Conservation (phyloP, 2,113 vertebrate genomes). For the Cyprinodon tularosa region DNA sequence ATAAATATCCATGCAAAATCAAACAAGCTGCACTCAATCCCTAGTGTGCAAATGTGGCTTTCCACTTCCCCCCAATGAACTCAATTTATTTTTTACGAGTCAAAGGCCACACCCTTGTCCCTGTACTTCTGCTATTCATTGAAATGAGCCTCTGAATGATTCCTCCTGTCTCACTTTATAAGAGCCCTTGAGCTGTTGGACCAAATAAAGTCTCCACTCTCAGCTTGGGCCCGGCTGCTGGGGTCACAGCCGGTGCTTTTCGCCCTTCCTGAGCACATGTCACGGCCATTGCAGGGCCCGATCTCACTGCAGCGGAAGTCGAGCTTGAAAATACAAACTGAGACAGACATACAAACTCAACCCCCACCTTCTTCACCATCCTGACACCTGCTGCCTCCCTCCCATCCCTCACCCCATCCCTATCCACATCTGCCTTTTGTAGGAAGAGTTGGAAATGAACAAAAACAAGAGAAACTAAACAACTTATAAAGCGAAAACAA, state of each 20-base stretch:
- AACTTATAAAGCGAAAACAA: conserved; percentile 21
- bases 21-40: conserved; percentile 22
- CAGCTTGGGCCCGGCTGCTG: background rate
- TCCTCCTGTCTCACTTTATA: conserved; percentile 7
- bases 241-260: background rate
- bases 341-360: conserved; percentile 30
- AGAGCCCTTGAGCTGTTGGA: background rate
- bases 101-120: conserved; percentile 77
- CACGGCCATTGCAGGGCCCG: conserved; percentile 38
- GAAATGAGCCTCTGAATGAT: conserved; percentile 21
- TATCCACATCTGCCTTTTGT: background rate
- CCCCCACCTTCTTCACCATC: conserved; percentile 19
- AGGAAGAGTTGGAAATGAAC: background rate
- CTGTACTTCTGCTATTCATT: conserved; percentile 51
- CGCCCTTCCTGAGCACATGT: conserved; percentile 29
- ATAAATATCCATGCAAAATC: conserved; percentile 2
- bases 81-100: conserved; percentile 52
- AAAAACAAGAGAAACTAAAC: conserved; percentile 28
- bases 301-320: conserved; percentile 67
- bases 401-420: background rate
- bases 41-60: conserved; percentile 22
- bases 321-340: conserved; percentile 38
- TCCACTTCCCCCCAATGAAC: conserved; percentile 68
- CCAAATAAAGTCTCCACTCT: conserved; percentile 3
- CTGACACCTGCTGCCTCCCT: conserved; percentile 49